phyloP scores from a whole-genome alignment of 2,797 vertebrate species.

The Halcyon smyrnensis region DNA sequence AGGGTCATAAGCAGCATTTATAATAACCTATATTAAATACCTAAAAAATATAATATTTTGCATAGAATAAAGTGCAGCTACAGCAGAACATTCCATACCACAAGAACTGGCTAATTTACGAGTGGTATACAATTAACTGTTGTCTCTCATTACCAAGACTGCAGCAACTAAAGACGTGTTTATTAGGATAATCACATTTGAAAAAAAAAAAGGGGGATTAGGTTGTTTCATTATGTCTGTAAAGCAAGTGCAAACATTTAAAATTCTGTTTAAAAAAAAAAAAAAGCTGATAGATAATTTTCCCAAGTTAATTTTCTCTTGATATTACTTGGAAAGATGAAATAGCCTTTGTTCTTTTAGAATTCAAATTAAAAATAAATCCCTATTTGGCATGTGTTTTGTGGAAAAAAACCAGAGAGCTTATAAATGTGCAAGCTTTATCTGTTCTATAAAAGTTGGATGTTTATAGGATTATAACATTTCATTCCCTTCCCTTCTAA shows the following conservation, averaged over 20 bases:
- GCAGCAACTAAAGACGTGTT: not conserved
- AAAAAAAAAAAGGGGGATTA: not conserved
- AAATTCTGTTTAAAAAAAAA: not conserved
- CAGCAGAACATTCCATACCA: not conserved
- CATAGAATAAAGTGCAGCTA: conserved; percentile 69
- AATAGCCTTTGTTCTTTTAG: not conserved
- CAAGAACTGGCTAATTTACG: not conserved
- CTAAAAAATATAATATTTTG: conserved; percentile 51
- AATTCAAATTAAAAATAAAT: conserved; percentile 11
- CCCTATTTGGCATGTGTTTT: not conserved
- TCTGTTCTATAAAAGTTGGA: not conserved
- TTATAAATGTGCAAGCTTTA: not conserved
- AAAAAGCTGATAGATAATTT: not conserved
- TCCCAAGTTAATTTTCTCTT: not conserved
- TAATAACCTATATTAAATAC: conserved; percentile 26
- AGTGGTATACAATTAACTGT: not conserved
- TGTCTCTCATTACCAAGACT: not conserved
- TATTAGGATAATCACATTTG: not conserved
- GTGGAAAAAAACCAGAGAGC: not conserved
- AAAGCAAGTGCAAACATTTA: not conserved
- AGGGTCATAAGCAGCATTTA: conserved; percentile 5
- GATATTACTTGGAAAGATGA: not conserved
- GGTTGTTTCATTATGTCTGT: not conserved
- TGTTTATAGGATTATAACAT: not conserved
- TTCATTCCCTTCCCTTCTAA: not conserved